These are phyloP conservation scores for Orthonychiurus folsomi DNA, from an alignment of 2,888 invertebrate species.

Conservation along the genomic window DNA sequence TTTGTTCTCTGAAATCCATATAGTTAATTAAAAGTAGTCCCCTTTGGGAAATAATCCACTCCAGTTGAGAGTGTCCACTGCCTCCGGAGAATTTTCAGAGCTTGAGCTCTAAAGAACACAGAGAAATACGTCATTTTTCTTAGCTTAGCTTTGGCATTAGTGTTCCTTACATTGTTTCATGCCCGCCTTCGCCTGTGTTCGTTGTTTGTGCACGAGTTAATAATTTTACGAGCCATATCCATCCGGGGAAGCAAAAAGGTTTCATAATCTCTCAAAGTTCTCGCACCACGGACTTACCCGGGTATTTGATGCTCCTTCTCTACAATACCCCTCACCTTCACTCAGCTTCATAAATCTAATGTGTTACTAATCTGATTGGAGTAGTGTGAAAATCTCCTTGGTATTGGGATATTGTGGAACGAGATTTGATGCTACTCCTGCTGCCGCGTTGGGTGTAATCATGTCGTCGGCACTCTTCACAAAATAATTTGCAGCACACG, in stretches of 20 bases:
- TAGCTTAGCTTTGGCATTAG: background rate
- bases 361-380: constrained; percentile 1
- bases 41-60: background rate
- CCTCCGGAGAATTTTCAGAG: background rate
- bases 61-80: background rate
- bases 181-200: too few species aligned
- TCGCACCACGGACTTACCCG: background rate
- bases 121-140: background rate
- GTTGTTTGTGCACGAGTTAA: background rate
- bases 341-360: background rate
- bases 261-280: background rate
- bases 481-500: background rate
- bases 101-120: background rate
- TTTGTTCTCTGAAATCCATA: background rate
- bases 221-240: too few species aligned
- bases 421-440: background rate
- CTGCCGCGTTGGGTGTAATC: background rate
- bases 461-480: background rate
- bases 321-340: too few species aligned
- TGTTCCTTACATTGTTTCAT: too few species aligned
- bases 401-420: background rate
- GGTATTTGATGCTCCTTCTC: too few species aligned
- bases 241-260: too few species aligned
- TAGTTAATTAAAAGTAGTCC: constrained; percentile 1
- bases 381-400: too few species aligned